Evolutionary conservation across 1,140 invertebrate species (phyloP), one percentile per base, ranked within the genome.

Genomic region (Bombus pyrosoma): DNA sequence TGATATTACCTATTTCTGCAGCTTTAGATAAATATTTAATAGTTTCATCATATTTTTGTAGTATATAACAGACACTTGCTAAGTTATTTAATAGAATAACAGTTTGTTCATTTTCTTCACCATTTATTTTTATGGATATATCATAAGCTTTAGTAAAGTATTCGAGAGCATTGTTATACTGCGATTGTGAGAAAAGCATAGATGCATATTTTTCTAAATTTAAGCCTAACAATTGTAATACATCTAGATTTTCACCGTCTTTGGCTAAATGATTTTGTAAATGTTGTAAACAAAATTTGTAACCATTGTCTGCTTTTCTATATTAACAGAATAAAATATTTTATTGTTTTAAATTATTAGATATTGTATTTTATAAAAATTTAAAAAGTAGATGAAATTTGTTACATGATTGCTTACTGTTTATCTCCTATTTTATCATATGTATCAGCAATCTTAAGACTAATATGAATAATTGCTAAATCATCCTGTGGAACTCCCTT

Each of bases 71-170:
- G 22, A 98, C 96, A 71, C 97, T 97, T 62, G 97, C 98, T 81
- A 99, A 95, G 93, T 99, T 98, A 96, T 98, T 99, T 13, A 99
- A 93, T 64, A 99, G 95, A 39, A 98, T 95, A 34, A 98, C 96
- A 85, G 96, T 96, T 93, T 98, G 97, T 89, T 97, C 96, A 90
- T 96, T 96, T 15, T 96, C 93, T 84, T 96, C 92, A 13, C 98
- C 98, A 93, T 97, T 94, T 1, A 97, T 91, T 92, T 96, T 94
- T 74, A 95, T 92, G 82, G 97, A 97, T 86, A 97, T 95, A 41
- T 97, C 94, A 89, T 97, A 96, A 62, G 98, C 96, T 93, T 97
- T 96, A 72, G 96, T 95, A 91, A 98, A 96, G 87, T 97, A 95
- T 68, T 95, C 95, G 64, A 97, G 95, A 1, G 98, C 97, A 89